These are phyloP conservation scores for Axea sp. DNA, from an alignment of 2,888 invertebrate genomes.

Conservation along the genomic window DNA sequence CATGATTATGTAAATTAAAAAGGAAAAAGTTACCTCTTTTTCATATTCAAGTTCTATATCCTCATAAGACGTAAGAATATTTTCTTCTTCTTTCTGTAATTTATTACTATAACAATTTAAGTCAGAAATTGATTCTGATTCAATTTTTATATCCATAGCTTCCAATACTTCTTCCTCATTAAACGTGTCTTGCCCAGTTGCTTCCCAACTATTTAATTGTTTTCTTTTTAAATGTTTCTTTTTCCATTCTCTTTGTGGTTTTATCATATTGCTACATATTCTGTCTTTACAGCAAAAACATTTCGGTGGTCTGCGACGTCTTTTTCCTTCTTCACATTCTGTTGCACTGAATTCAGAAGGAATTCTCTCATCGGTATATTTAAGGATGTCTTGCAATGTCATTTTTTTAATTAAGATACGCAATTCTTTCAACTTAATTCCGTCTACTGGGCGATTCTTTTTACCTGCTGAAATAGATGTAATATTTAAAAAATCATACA, in stretches of 20 bases:
- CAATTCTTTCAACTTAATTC: conserved; percentile 5
- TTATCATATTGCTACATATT: conserved; percentile 7
- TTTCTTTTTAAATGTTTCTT: no score
- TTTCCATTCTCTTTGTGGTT: background rate
- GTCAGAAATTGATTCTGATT: conserved; percentile 18
- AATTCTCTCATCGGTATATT: background rate
- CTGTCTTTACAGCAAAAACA: conserved; percentile 26
- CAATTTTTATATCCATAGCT: conserved; percentile 45
- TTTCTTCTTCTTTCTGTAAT: conserved; percentile 1
- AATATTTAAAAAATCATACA: no score
- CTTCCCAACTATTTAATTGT: no score
- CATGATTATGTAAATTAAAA: no score
- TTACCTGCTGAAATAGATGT: background rate
- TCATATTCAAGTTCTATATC: conserved; percentile 20
- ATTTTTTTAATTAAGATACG: conserved; percentile 9
- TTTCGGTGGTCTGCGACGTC: conserved; percentile 27
- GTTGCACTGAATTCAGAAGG: background rate
- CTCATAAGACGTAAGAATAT: background rate
- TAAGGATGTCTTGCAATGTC: background rate
- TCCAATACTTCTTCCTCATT: conserved; percentile 35
- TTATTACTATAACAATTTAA: background rate
- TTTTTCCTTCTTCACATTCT: conserved; percentile 5
- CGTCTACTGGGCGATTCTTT: background rate
- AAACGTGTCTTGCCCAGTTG: conserved; percentile 1
- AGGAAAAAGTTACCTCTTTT: conserved; percentile 19